A percentile compares a stretch with the other conserved stretches of the same genome.
phyloP scores from a whole-genome alignment of 1,140 invertebrate species.

The Drosophila teissieri region DNA sequence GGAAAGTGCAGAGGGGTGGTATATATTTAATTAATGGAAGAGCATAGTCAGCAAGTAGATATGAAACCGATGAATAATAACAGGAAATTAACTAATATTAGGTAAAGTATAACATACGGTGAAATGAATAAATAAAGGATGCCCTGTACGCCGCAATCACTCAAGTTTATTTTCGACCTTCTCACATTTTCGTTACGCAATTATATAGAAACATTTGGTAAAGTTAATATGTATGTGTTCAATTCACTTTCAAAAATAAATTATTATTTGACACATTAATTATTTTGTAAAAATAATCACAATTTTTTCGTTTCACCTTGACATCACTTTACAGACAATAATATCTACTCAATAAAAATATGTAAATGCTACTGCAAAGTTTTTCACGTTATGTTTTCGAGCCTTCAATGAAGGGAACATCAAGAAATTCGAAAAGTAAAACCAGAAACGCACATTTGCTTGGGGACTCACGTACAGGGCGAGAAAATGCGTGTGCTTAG shows the following conservation, averaged over 20 bases:
- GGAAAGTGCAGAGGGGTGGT: not conserved
- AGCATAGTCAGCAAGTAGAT: not conserved
- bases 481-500: constrained; percentile 11
- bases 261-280: no score
- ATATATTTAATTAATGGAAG: constrained; percentile 17
- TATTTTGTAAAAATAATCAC: not conserved
- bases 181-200: no score
- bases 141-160: constrained; percentile 15
- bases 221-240: no score
- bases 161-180: not conserved
- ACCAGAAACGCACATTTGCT: constrained; percentile 7
- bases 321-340: constrained; percentile 9
- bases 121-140: constrained; percentile 26
- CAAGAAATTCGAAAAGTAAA: not conserved
- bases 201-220: no score
- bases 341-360: not conserved
- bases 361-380: not conserved
- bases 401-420: not conserved
- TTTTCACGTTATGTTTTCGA: not conserved
- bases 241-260: no score
- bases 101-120: constrained; percentile 19
- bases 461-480: constrained; percentile 25
- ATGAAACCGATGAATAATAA: constrained; percentile 28
- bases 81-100: constrained; percentile 35
- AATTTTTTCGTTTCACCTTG: constrained; percentile 12